phyloP scores from a whole-genome alignment of 2,888 invertebrate genomes.

The Pseudococcus jackbeardsleyi region DNA sequence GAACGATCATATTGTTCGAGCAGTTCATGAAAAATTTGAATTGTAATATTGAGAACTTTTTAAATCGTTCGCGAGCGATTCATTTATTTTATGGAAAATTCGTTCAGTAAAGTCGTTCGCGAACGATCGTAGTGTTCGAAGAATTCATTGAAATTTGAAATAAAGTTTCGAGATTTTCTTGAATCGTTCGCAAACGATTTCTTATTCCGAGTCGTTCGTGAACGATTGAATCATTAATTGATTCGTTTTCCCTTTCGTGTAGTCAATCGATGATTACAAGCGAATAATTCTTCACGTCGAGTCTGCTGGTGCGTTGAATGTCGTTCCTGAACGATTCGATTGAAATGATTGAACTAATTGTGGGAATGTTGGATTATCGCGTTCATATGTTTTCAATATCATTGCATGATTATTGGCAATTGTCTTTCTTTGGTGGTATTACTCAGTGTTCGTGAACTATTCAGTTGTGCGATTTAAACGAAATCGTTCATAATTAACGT shows the following conservation, averaged over 20 bases:
- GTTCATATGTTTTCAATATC: no score
- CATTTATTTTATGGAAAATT: not conserved
- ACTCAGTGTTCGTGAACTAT: not conserved
- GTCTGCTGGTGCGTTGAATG: not conserved
- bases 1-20: no score
- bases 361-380: no score
- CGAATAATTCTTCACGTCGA: no score
- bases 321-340: constrained; percentile 4
- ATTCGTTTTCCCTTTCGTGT: not conserved
- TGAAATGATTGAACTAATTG: not conserved
- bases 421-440: no score
- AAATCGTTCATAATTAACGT: not conserved
- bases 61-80: not conserved
- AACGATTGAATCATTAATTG: not conserved
- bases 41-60: no score
- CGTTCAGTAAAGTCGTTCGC: not conserved
- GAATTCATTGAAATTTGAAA: not conserved
- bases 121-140: not conserved
- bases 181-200: constrained; percentile 9
- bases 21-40: no score
- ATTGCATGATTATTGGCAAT: no score
- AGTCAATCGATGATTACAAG: not conserved
- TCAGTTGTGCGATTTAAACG: not conserved
- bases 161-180: not conserved
- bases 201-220: not conserved